Evolutionary conservation across 1,140 invertebrate genomes (phyloP), one percentile per base, ranked within the genome.

Genomic region (Lethrus apterus): DNA sequence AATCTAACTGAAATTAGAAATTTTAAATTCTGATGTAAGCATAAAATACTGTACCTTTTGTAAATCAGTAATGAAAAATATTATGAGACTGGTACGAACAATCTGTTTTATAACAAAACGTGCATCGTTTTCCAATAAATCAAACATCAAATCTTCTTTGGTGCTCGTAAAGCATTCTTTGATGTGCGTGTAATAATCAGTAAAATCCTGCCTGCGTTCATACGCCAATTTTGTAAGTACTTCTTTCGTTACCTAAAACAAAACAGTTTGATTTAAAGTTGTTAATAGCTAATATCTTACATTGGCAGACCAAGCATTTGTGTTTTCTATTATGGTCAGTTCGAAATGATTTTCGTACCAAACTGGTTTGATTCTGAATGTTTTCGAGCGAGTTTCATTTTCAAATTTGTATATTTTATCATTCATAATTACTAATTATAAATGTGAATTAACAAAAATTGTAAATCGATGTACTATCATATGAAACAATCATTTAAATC

Each of bases 331-430:
- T 38, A 46, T 13, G 4, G 18, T 21, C n/a, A 46, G n/a, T 18
- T 15, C 23, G 38, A 46, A 46, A 11, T 19, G 3, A n/a, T 24
- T 1, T 18, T 46, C 34, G n/a, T 38, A 26, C 44, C 44, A 46
- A 5, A 26, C 34, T 30, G 44, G 1, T 38, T 46, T 24, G 13
- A 38, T 17, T 5, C 34, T 14, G 19, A 14, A 46, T 5, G 17
- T 44, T 44, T n/a, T n/a, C n/a, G n/a, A n/a, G n/a, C n/a, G n/a
- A n/a, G n/a, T n/a, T n/a, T n/a, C n/a, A n/a, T n/a, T n/a, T n/a
- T n/a, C n/a, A n/a, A n/a, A n/a, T n/a, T n/a, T n/a, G n/a, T n/a
- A n/a, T n/a, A n/a, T n/a, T n/a, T n/a, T n/a, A n/a, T n/a, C n/a
- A n/a, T n/a, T n/a, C n/a, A n/a, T n/a, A n/a, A n/a, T n/a, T n/a